Evolutionary conservation across 2,113 vertebrate species (phyloP).

Genomic region (Egretta garzetta): DNA sequence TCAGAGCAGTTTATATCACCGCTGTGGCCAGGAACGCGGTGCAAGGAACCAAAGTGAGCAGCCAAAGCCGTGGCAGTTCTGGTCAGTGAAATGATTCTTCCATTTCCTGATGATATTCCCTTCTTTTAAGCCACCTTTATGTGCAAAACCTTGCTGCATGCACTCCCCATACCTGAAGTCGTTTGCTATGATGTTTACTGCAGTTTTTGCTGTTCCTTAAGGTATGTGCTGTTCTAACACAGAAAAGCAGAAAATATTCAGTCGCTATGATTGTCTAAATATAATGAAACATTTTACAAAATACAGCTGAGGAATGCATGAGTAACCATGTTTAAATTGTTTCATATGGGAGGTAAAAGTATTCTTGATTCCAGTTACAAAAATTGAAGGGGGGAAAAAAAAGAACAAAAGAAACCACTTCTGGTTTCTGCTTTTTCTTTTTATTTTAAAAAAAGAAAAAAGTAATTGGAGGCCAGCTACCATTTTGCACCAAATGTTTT

Average conservation of each 20-base stretch:
- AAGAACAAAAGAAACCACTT: neutral
- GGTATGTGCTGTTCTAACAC: neutral
- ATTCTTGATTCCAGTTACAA: neutral
- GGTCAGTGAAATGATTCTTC: neutral
- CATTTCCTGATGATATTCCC: neutral
- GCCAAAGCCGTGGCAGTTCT: neutral
- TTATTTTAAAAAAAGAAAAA: neutral
- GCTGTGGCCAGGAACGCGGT: neutral
- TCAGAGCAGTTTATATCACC: neutral
- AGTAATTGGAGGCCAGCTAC: neutral
- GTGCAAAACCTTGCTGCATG: accelerated
- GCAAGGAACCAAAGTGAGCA: neutral
- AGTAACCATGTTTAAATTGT: neutral
- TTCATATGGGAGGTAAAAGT: neutral
- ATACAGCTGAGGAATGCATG: neutral
- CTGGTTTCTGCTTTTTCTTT: neutral
- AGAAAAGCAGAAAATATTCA: neutral
- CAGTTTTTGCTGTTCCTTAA: neutral
- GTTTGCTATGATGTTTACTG: accelerated
- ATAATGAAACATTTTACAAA: neutral
- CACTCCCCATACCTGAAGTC: too few relatives aligned
- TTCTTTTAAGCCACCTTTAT: neutral
- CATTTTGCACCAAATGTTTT: neutral
- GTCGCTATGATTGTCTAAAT: neutral
- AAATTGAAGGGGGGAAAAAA: neutral